A percentile compares a stretch with the other conserved stretches of the same genome.
These are phyloP conservation scores for Drosophila cardini DNA, from an alignment of 1,140 invertebrate species.

Conservation along the genomic window DNA sequence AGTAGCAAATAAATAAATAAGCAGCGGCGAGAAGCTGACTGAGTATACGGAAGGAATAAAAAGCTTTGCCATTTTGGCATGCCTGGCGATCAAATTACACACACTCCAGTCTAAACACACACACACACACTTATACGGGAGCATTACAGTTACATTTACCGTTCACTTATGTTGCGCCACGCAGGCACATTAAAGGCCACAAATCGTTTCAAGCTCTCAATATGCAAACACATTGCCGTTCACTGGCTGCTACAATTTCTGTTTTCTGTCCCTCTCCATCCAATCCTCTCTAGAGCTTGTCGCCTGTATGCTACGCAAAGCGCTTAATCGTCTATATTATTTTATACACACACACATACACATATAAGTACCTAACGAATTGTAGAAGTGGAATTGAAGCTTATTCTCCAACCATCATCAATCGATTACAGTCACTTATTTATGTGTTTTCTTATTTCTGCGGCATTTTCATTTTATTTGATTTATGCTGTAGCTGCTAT, in stretches of 20 bases:
- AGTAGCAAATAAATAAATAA: slow-evolving; percentile 62
- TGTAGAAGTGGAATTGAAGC: slow-evolving; percentile 25
- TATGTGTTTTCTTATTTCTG: slow-evolving; percentile 65
- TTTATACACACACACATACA: slow-evolving; percentile 40
- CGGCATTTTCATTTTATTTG: slow-evolving; percentile 53
- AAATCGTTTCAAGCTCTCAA: slow-evolving; percentile 73
- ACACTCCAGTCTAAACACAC: slow-evolving; percentile 41
- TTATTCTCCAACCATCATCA: slow-evolving; percentile 37
- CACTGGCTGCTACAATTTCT: slow-evolving; percentile 12
- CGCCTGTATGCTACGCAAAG: slow-evolving; percentile 24
- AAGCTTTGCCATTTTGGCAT: slow-evolving; percentile 62
- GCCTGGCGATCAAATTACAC: slow-evolving; percentile 69
- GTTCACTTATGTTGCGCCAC: slow-evolving; percentile 74
- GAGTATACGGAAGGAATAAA: slow-evolving; percentile 49
- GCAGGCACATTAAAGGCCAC: slow-evolving; percentile 71
- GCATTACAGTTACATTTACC: slow-evolving; percentile 54
- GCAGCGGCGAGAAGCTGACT: slow-evolving; percentile 26
- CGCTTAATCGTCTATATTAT: slow-evolving; percentile 59
- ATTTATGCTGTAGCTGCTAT: slow-evolving; percentile 47
- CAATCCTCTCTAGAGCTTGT: neutral
- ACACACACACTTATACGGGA: slow-evolving; percentile 24
- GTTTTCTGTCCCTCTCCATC: neutral
- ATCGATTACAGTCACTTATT: slow-evolving; percentile 78
- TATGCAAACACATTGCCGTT: slow-evolving; percentile 62
- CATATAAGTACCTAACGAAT: slow-evolving; percentile 24